These are phyloP conservation scores for Nilaparvata lugens DNA, from an alignment of 1,140 invertebrate genomes.

Conservation along the genomic window DNA sequence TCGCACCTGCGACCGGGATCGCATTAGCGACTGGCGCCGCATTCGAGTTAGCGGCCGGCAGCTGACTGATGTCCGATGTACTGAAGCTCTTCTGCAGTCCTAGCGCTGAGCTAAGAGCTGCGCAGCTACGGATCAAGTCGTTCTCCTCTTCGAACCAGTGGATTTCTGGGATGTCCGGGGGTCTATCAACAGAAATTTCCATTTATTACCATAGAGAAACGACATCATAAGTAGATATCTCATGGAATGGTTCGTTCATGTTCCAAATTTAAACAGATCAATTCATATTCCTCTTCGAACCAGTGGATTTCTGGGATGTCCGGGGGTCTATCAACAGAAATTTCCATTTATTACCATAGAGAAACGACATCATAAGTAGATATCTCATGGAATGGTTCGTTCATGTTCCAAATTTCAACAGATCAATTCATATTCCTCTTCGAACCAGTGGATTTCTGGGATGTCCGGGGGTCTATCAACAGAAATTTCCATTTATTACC, in stretches of 20 bases:
- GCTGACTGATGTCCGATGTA: constrained; percentile 59
- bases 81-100: constrained; percentile 74
- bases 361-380: too few relatives aligned
- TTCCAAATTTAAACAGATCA: too few relatives aligned
- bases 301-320: constrained; percentile 54
- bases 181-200: constrained; percentile 30
- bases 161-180: constrained; percentile 50
- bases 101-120: constrained; percentile 62
- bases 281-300: constrained; percentile 66
- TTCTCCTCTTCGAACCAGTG: constrained; percentile 66
- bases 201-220: too few relatives aligned
- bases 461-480: constrained; percentile 48
- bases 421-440: constrained; percentile 67
- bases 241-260: too few relatives aligned
- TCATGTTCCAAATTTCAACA: too few relatives aligned
- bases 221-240: too few relatives aligned
- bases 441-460: constrained; percentile 56
- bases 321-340: constrained; percentile 44
- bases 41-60: constrained; percentile 40
- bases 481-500: too few relatives aligned
- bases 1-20: constrained; percentile 25
- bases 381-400: too few relatives aligned
- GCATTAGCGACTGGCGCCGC: constrained; percentile 15
- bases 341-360: too few relatives aligned
- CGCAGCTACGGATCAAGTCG: constrained; percentile 67